Evolutionary conservation across 1,140 invertebrate species (phyloP).

Genomic region (Drosophila lacertosa): DNA sequence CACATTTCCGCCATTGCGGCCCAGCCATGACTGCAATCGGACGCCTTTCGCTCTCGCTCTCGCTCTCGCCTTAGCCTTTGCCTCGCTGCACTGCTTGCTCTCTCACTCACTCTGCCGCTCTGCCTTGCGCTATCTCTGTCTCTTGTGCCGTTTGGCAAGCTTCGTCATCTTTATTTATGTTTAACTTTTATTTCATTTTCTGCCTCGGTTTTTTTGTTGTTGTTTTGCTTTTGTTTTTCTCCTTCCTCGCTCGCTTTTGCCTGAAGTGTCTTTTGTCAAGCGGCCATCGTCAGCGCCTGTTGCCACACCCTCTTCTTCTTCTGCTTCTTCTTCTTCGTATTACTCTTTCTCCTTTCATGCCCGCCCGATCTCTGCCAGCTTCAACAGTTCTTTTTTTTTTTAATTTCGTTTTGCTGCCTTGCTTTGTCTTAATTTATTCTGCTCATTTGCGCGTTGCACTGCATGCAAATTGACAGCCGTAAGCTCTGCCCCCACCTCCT

Average conservation of each 20-base stretch:
- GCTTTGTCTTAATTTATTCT: conserved; percentile 68
- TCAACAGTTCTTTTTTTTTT: conserved; percentile 4
- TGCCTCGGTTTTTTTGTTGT: conserved; percentile 18
- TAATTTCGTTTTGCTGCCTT: conserved; percentile 19
- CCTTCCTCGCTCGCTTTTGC: conserved; percentile 14
- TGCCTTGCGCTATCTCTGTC: not conserved
- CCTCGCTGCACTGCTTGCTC: not conserved
- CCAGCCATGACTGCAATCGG: conserved; percentile 53
- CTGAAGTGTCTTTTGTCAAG: conserved; percentile 75
- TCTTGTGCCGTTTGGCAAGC: conserved; percentile 48
- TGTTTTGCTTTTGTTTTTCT: conserved; percentile 9
- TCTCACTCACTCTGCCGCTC: conserved; percentile 8
- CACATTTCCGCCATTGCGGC: conserved; percentile 69
- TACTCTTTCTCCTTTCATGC: not conserved
- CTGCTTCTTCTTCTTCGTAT: conserved; percentile 20
- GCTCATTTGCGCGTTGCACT: conserved; percentile 62
- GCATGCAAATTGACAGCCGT: conserved; percentile 64
- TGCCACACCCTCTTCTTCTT: conserved; percentile 34
- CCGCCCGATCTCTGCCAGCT: conserved; percentile 11
- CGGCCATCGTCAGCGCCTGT: conserved; percentile 49
- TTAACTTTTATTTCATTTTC: conserved; percentile 44
- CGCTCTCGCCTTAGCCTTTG: not conserved
- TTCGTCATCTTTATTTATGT: conserved; percentile 82
- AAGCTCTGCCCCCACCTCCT: too few species aligned
- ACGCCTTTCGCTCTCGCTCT: conserved; percentile 41